Base-by-base conservation (phyloP, 1,140 invertebrate species). In the Ephestia elutella region DNA sequence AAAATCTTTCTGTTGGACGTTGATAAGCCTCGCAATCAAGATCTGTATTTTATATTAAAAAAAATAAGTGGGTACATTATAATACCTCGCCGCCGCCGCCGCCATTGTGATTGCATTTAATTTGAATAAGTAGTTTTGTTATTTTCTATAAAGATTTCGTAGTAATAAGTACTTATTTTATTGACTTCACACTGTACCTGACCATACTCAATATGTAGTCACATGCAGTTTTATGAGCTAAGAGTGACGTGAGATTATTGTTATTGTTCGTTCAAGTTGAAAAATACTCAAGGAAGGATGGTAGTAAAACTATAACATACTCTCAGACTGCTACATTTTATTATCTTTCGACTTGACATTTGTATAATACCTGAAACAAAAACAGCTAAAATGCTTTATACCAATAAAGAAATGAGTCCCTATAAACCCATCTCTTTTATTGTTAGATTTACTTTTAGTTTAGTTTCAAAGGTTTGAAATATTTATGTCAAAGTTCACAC, bases 401-500 rank as follows among this genome's bases (percentile, higher is more conserved):
- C 7, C 7, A 25, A 3, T 25, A 7, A 3, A 25, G 7, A 3
- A 25, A 25, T 25, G 21, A 25, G 21, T 25, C 21, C 7, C 21
- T 25, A 25, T 25, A 25, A 25, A 25, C 2, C 21, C 2, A 25
- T 25, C 7, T 25, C 21, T 25, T 25, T 35, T 35, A n/a, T n/a
- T n/a, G 4, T 35, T 35, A 13, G 32, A 9, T 35, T 13, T 35
- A 10, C 10, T 10, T 15, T 17, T n/a, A 1, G 5, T 44, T n/a
- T 44, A 15, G 38, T 17, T 44, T 44, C 50, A 15, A 44, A 44
- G 13, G 5, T 44, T n/a, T 49, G 30, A 62, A 60, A 73, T 73
- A 62, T 20, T 60, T 58, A 73, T 73, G 65, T 59, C 66, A 63
- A 56, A 62, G 70, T 66, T 70, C 70, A 63, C 50, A 48, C 65